Evolutionary conservation across 2,113 vertebrate genomes (phyloP).

Genomic region (Pleuronectes platessa): DNA sequence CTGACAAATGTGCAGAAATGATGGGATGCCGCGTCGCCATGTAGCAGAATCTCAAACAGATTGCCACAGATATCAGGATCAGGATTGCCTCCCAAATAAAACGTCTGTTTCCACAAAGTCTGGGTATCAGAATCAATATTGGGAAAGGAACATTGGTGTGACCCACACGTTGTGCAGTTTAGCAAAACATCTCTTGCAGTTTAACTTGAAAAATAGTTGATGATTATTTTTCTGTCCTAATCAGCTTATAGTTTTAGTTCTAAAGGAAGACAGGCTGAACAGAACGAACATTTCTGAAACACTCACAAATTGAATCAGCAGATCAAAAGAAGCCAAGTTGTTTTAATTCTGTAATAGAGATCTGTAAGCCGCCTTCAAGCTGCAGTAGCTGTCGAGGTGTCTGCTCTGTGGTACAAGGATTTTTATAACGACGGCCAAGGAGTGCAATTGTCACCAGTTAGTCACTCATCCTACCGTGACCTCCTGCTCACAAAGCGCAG

Average conservation of each 20-base stretch:
- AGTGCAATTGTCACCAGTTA: conserved; percentile 1
- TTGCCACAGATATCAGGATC: too few species aligned
- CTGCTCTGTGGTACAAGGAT: not conserved
- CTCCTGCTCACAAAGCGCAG: not conserved
- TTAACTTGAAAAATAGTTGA: not conserved
- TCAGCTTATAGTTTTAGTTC: not conserved
- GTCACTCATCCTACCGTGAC: conserved; percentile 16
- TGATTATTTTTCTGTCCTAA: not conserved
- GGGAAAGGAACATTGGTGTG: too few species aligned
- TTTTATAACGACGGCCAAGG: not conserved
- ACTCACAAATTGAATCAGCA: not conserved
- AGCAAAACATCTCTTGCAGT: not conserved
- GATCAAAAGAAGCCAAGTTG: not conserved
- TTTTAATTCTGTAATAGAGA: not conserved
- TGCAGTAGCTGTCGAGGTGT: not conserved
- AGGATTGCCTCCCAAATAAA: too few species aligned
- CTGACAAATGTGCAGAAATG: too few species aligned
- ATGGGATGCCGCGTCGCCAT: too few species aligned
- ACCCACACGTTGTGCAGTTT: not conserved
- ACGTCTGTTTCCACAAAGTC: too few species aligned
- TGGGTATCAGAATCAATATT: too few species aligned
- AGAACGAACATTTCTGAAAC: not conserved
- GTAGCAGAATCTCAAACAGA: too few species aligned
- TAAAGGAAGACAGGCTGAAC: not conserved
- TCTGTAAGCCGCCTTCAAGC: not conserved